Evolutionary conservation across 2,113 vertebrate species (phyloP), one percentile per base, ranked within the genome.

Genomic region (Hyaena hyaena): DNA sequence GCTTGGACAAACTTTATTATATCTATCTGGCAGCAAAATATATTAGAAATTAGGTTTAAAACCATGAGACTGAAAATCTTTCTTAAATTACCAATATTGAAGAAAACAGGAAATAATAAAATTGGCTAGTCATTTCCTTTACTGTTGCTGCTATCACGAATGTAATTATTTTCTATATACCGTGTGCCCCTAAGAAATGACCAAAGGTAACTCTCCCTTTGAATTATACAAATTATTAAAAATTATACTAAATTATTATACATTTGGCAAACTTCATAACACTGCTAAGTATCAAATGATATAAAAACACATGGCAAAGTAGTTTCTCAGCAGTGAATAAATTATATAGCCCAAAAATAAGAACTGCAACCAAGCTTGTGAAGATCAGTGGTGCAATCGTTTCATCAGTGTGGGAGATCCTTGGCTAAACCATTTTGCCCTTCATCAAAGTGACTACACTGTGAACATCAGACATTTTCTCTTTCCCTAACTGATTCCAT

Each of bases 271-370:
- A 43, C 74, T 96, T 86, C 4, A 73, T 73, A 63, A 39, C 82
- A 89, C 31, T 31, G 68, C 35, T 82, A 92, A 93, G 93, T 89
- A 79, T 91, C 85, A 97, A 88, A 94, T 88, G 35, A 89, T 86
- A 91, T 91, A 89, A 89, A 93, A 86, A 92, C 82, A 95, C 66
- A 65, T 48, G 21, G 61, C 35, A 95, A 83, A 96, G 28, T 92
- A 11, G 4, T 76, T 96, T 96, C 65, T 91, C 12, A 92, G 50
- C 3, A 10, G 5, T 17, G 23, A 43, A 33, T 74, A 43, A 65
- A 92, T 90, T 80, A 55, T 81, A 45, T 3, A 69, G 69, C 10
- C 58, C 24, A 33, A 45, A 96, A 63, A 48, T 48, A 12, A 63
- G 28, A 88, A 95, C 10, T 43, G 10, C 31, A 35, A 1, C 35